Evolutionary conservation across 2,888 invertebrate genomes (phyloP), one percentile per base, ranked within the genome.

Genomic region (Cheilosia pagana): DNA sequence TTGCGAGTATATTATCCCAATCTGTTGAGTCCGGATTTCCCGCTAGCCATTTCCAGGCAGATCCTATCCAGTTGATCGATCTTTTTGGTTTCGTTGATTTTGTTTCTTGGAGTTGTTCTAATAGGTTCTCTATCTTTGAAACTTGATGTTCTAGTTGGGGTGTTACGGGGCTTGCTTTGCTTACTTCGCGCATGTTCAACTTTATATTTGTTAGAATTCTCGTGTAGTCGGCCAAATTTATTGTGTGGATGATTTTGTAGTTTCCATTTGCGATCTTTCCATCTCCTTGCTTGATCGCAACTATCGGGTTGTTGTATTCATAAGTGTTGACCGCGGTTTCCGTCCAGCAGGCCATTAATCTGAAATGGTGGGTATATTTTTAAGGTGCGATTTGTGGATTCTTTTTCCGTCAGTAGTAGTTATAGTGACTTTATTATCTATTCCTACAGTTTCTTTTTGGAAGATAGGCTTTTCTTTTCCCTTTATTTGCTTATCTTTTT

Each of bases 401-500:
- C 45, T 25, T 31, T 48, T 65, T 16, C 72, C 71, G 10, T 68
- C 19, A n/a, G 71, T 62, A 16, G 74, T 86, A 19, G 81, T 72
- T 57, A 86, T 57, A 8, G 79, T 81, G 16, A 76, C 76, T 23
- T 57, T 85, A 43, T 79, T 86, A 55, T 81, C 50, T 41, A 72
- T 48, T 16, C 67, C 74, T 35, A 81, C 70, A 16, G 60, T 67
- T 78, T 78, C 75, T 71, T 78, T 78, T 19, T 57, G 65, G 39
- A 53, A 81, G 35, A 76, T 65, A 35, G 35, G 35, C 35, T 65
- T 76, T 48, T 50, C 60, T 60, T 71, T 72, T 12, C 19, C 39
- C 23, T 67, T 76, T 35, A 70, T 86, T 75, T 79, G 79, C 59
- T 87, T 86, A 25, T 81, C 65, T 53, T 19, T 67, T 48, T 75